Evolutionary conservation across 2,797 vertebrate genomes (phyloP).

Genomic region (Eulemur mongoz): DNA sequence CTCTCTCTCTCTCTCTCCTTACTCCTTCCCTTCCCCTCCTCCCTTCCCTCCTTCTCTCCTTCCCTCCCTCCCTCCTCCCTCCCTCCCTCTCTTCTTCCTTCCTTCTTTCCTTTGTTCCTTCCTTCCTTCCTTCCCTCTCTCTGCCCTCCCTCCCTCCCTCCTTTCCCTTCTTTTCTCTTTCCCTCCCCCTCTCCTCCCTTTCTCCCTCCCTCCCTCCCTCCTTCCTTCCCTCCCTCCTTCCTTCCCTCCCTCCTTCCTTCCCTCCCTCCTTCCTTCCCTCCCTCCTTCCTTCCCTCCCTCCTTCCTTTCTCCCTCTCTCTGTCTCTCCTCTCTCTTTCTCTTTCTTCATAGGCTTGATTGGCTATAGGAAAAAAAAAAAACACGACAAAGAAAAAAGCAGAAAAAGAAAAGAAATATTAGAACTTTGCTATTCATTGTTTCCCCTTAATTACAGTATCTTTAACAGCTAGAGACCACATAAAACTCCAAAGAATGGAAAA

Average conservation of each 20-base stretch:
- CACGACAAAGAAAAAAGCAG: not conserved
- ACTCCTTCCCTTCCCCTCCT: too few relatives aligned
- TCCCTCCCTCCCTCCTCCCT: rapidly evolving
- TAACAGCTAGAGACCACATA: not conserved
- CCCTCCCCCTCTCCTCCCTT: rapidly evolving
- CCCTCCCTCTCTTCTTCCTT: too few relatives aligned
- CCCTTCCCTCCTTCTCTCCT: not conserved
- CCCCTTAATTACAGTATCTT: not conserved
- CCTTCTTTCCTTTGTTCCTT: too few relatives aligned
- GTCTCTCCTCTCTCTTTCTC: not conserved
- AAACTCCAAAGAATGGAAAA: not conserved
- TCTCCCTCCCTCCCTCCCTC: rapidly evolving
- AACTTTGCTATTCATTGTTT: not conserved
- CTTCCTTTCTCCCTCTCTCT: too few relatives aligned
- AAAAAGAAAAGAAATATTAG: not conserved
- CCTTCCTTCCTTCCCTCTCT: rapidly evolving
- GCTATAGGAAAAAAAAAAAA: not conserved
- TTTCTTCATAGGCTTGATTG: not conserved
- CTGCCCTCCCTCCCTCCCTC: rapidly evolving
- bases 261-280: not conserved
- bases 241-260: too few relatives aligned
- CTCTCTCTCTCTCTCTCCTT: not conserved
- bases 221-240: rapidly evolving
- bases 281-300: rapidly evolving
- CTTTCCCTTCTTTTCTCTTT: too few relatives aligned